A percentile compares a stretch with the other conserved stretches of the same genome.
Conservation (phyloP, 2,113 vertebrate genomes). For the Australoheros scitulus region DNA sequence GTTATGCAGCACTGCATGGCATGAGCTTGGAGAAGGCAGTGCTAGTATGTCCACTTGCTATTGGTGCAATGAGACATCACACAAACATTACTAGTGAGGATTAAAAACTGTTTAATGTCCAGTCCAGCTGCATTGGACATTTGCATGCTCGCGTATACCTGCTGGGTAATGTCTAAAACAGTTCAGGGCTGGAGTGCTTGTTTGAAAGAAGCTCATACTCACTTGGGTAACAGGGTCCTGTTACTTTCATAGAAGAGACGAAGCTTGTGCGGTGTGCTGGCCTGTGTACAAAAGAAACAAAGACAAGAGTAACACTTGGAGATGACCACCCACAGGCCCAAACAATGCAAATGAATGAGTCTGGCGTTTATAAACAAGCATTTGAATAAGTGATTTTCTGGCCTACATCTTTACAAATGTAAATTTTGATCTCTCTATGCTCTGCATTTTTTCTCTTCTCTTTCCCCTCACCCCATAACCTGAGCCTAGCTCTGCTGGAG, state of each 20-base stretch:
- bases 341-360: not conserved
- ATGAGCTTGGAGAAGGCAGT: too few species aligned
- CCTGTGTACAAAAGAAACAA: constrained; percentile 75
- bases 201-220: constrained; percentile 56
- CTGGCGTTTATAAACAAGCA: not conserved
- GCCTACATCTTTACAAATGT: not conserved
- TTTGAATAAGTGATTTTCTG: not conserved
- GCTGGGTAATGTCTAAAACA: not conserved
- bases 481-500: not conserved
- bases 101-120: too few species aligned
- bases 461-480: not conserved
- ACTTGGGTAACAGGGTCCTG: constrained; percentile 90
- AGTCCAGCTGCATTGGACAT: too few species aligned
- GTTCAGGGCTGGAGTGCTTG: not conserved
- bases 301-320: not conserved
- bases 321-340: not conserved
- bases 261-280: constrained; percentile 94
- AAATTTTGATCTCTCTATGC: not conserved
- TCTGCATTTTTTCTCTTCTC: not conserved
- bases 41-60: too few species aligned
- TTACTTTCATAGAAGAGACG: constrained; percentile 95
- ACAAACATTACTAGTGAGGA: too few species aligned
- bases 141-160: not conserved
- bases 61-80: too few species aligned
- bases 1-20: not conserved